Base-by-base conservation (phyloP, 2,797 vertebrate species). In the Acridotheres tristis region DNA sequence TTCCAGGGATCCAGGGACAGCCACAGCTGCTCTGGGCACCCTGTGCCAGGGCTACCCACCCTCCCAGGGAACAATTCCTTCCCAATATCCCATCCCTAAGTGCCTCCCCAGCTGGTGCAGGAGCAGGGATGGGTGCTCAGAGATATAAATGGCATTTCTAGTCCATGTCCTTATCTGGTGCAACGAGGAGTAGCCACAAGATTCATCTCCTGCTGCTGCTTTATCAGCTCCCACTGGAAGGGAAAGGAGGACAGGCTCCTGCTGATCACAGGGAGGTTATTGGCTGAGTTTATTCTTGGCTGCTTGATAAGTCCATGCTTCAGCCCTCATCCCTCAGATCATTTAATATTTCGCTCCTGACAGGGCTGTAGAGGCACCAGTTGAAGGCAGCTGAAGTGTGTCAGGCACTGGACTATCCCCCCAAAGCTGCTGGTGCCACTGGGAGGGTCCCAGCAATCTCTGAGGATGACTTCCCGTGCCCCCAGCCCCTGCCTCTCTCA, bases 251-350 rank as follows among this genome's bases (percentile, higher is more conserved):
- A 62, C 73, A 71, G 12, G 36, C 36, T 94, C 53, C 66, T 79
- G 42, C 71, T 92, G 87, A 66, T 89, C 51, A 14, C 4, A 47
- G 36, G 21, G n/a, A 82, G 32, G 66, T 71, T 50, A 18, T 40
- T 87, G 68, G 38, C n/a, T 54, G 67, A 40, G 54, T 54, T 89
- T 82, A 58, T 94, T 88, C 93, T 36, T 77, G 89, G 75, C 47
- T 91, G n/a, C 40, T 82, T 43, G 43, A 22, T 42, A 58, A 82
- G 42, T 79, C 83, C 5, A 25, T 2, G 3, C 55, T 83, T 54
- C 78, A 81, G 32, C 53, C 63, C 55, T 79, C 36, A 50, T 30
- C 68, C 13, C 32, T 85, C 74, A 40, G 55, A 48, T 45, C 26
- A 2, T 59, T 93, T 66, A 30, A 13, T 26, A 26, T 79, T 95